Base-by-base conservation (phyloP, 2,113 vertebrate genomes). In the Caloenas nicobarica region DNA sequence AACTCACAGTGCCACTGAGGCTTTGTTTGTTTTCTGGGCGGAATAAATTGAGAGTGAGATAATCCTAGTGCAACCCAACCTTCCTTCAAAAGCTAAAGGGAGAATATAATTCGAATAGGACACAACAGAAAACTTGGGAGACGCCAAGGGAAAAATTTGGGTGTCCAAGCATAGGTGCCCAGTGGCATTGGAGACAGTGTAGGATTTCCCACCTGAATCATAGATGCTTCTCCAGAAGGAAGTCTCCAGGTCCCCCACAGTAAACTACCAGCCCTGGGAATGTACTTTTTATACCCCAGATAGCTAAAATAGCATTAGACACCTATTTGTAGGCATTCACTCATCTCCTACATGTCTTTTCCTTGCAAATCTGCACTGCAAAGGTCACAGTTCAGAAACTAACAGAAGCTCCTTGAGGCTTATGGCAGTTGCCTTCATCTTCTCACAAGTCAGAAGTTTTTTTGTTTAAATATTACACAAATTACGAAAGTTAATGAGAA, bases 111-210 rank as follows among this genome's bases (percentile, higher is more conserved):
- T 48, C 40, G 42, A 89, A 31, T 0, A 68, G 56, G 57, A 46
- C 36, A 71, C 50, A 50, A 26, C 36, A 62, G 25, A 79, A 54
- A 73, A 51, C 40, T 15, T 83, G 25, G 19, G 25, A 46, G 44
- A 68, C 33, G 14, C 8, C 50, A 13, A 1, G 6, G 40, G 24
- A 61, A 48, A 19, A 70, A n/a, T 54, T 2, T 42, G 40, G 29
- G 44, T 57, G 54, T 40, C 34, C 60, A 28, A 5, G 72, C 22
- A 18, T 0, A 64, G 36, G 58, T 51, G 58, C 48, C 61, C 6
- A 12, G 53, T 5, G n/a, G 53, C 36, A 36, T 1, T 28, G 36
- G 4, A 46, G 46, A 31, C 15, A 51, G 13, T 0, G 26, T 3
- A 56, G 60, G 34, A 40, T 10, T 46, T 18, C 50, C 38, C 70